These are phyloP conservation scores for Lasioglossum lativentre DNA, from an alignment of 2,888 invertebrate species.

Conservation along the genomic window DNA sequence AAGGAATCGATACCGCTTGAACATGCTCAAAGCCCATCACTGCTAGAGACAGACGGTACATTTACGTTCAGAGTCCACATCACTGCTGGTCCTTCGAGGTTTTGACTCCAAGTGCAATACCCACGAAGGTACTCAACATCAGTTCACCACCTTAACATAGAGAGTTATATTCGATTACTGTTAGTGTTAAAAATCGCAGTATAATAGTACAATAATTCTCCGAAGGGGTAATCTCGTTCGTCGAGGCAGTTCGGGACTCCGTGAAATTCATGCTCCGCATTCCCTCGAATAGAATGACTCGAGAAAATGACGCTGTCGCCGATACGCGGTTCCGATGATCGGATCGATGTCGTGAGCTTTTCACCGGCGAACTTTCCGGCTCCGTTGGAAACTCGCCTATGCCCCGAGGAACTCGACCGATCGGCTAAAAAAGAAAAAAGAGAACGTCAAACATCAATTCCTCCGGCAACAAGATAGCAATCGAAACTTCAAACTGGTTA, in stretches of 20 bases:
- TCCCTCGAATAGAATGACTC: not conserved
- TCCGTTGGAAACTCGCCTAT: not conserved
- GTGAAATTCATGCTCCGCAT: not conserved
- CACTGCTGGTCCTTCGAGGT: too few species aligned
- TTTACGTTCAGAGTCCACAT: too few species aligned
- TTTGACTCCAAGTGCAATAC: too few species aligned
- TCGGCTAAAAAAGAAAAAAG: not conserved
- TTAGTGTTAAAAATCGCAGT: too few species aligned
- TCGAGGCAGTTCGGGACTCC: not conserved
- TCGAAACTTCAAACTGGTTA: constrained; percentile 3
- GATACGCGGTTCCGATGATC: constrained; percentile 2
- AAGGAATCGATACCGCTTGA: too few species aligned
- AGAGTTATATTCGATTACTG: too few species aligned
- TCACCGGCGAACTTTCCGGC: not conserved
- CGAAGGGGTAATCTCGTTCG: not conserved
- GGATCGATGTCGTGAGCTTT: not conserved
- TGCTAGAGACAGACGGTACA: too few species aligned
- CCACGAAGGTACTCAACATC: too few species aligned
- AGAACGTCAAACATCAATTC: not conserved
- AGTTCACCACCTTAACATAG: too few species aligned
- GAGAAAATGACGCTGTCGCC: not conserved
- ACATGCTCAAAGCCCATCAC: too few species aligned
- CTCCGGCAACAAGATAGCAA: constrained; percentile 1
- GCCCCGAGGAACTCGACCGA: not conserved
- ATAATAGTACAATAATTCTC: too few species aligned